Conservation (phyloP, 2,797 vertebrate species). For the Chlorospingus semifuscus region DNA sequence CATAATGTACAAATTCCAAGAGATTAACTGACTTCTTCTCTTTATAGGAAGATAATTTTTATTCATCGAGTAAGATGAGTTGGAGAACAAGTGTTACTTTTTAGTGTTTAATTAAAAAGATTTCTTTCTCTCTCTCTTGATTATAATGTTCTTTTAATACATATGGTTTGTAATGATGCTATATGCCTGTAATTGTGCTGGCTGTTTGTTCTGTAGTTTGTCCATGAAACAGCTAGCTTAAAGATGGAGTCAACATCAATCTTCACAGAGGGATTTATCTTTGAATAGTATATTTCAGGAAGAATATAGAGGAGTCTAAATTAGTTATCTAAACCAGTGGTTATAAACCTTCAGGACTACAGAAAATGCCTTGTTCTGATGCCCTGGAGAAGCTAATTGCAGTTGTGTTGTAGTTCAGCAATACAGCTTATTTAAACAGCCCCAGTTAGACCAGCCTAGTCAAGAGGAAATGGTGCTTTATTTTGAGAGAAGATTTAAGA, state of each 20-base stretch:
- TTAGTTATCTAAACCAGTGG: neutral
- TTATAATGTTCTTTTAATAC: neutral
- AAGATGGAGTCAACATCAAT: neutral
- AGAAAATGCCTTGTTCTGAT: neutral
- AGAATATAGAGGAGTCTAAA: neutral
- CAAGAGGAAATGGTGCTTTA: neutral
- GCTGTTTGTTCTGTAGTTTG: conserved; percentile 16
- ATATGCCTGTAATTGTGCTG: neutral
- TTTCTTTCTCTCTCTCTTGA: neutral
- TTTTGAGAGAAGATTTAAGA: conserved; percentile 38
- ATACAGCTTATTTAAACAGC: neutral
- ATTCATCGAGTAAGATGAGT: neutral
- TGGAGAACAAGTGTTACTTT: neutral
- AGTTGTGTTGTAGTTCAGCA: neutral
- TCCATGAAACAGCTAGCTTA: neutral
- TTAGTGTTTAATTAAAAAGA: neutral
- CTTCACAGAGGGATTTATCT: neutral
- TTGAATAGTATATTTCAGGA: neutral
- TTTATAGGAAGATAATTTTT: neutral
- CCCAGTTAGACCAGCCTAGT: neutral
- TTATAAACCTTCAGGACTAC: neutral
- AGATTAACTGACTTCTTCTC: neutral
- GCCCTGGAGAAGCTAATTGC: neutral
- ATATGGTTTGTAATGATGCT: neutral
- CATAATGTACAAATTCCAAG: neutral